Evolutionary conservation across 1,140 invertebrate species (phyloP).

Genomic region (Chlorops oryzae): DNA sequence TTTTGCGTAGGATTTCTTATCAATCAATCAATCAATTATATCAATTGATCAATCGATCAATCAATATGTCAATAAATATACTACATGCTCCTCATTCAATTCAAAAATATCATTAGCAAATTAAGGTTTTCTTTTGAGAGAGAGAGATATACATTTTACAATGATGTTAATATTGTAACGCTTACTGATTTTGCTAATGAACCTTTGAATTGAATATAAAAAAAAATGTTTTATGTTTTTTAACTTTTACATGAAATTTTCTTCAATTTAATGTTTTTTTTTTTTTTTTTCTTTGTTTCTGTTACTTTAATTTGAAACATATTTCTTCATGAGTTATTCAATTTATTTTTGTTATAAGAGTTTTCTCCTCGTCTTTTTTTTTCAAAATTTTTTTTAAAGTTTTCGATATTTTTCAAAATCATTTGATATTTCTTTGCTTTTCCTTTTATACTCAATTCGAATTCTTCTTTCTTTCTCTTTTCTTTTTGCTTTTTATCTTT

Average conservation of each 20-base stretch:
- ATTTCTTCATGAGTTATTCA: constrained; percentile 13
- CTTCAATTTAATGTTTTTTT: constrained; percentile 8
- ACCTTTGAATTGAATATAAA: background rate
- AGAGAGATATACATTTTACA: too few species aligned
- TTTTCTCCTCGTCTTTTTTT: background rate
- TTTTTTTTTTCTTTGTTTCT: constrained; percentile 1
- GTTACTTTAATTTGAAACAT: constrained; percentile 1
- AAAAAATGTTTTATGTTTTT: background rate
- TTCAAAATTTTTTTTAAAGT: constrained; percentile 26
- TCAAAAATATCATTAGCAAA: too few species aligned
- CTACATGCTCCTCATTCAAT: too few species aligned
- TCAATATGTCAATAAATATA: too few species aligned
- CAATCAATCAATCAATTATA: too few species aligned
- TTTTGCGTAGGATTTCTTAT: too few species aligned
- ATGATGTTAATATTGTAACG: too few species aligned
- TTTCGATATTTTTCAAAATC: constrained; percentile 2
- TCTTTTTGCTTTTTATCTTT: background rate
- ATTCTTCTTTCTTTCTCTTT: constrained; percentile 5
- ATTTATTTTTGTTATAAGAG: constrained; percentile 5
- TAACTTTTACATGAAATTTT: background rate
- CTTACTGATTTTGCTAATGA: background rate
- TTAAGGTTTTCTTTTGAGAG: too few species aligned
- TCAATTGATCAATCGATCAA: too few species aligned
- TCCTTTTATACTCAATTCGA: constrained; percentile 19
- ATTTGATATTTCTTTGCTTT: constrained; percentile 10